Evolutionary conservation across 2,797 vertebrate species (phyloP).

Genomic region (Clarias fuscus): DNA sequence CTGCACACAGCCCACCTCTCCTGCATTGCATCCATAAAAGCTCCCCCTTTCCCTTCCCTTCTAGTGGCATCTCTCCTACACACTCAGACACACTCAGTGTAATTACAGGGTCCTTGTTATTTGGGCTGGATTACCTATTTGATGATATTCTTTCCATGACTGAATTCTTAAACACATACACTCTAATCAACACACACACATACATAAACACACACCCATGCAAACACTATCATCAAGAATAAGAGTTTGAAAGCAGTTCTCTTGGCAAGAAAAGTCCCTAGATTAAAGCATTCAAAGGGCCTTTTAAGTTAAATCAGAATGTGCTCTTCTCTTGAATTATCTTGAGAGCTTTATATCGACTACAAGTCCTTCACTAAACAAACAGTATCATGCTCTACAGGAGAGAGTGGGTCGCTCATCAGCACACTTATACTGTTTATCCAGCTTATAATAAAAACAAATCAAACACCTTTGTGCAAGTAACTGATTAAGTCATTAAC

Average conservation of each 20-base stretch:
- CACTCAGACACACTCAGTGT: constrained; percentile 57
- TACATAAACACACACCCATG: not conserved
- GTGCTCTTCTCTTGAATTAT: not conserved
- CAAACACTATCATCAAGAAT: constrained; percentile 49
- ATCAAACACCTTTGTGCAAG: not conserved
- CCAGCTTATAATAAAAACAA: not conserved
- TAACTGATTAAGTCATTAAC: not conserved
- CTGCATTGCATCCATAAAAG: constrained; percentile 66
- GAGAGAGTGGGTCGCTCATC: constrained; percentile 25
- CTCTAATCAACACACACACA: constrained; percentile 38
- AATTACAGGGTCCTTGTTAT: constrained; percentile 70
- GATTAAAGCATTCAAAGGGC: constrained; percentile 26
- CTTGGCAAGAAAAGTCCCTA: constrained; percentile 26
- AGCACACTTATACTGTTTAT: not conserved
- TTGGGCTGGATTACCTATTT: constrained; percentile 66
- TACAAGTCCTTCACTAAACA: not conserved
- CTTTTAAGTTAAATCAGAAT: constrained; percentile 13
- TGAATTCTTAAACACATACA: constrained; percentile 55
- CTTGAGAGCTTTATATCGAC: not conserved
- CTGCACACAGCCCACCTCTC: constrained; percentile 36
- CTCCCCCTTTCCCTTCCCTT: not conserved
- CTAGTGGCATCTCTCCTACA: constrained; percentile 43
- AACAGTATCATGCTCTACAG: not conserved
- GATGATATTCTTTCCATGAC: constrained; percentile 61
- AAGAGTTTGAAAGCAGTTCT: constrained; percentile 45